A percentile compares a stretch with the other conserved stretches of the same genome.
phyloP scores from a whole-genome alignment of 2,113 vertebrate species.

The Todiramphus saurophagus region DNA sequence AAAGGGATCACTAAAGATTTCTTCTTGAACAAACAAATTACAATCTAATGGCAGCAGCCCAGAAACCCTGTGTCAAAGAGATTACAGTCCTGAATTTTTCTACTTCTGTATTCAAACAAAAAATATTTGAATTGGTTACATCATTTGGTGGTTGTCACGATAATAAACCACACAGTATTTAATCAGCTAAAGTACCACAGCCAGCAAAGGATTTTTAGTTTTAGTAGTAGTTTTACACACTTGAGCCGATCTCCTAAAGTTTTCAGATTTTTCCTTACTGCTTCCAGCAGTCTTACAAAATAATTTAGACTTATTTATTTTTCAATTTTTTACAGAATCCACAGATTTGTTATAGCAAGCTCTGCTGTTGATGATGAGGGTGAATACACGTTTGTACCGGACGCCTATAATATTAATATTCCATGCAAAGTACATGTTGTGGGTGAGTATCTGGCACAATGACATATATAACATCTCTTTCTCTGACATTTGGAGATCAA shows the following conservation, averaged over 20 bases:
- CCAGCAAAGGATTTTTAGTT: background rate
- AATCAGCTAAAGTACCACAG: background rate
- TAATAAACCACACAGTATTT: background rate
- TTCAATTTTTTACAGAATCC: conserved; percentile 77
- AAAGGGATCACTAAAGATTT: background rate
- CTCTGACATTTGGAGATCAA: background rate
- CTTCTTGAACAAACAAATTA: background rate
- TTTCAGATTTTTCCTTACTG: background rate
- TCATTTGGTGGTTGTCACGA: background rate
- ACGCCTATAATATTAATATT: conserved; percentile 88
- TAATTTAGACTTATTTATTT: background rate
- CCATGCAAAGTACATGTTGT: conserved; percentile 89
- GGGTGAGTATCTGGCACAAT: conserved; percentile 76
- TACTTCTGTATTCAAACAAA: background rate
- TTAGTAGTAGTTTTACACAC: background rate
- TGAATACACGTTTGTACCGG: conserved; percentile 93
- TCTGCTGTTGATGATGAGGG: conserved; percentile 87
- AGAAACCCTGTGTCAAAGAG: background rate
- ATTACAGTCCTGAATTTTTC: background rate
- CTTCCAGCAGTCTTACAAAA: background rate
- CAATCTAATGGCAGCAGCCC: background rate
- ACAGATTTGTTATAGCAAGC: conserved; percentile 84
- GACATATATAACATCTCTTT: background rate
- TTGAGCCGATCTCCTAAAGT: background rate
- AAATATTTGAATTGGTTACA: background rate